Evolutionary conservation across 2,888 invertebrate species (phyloP).

Genomic region (Podotricha telesiphe): DNA sequence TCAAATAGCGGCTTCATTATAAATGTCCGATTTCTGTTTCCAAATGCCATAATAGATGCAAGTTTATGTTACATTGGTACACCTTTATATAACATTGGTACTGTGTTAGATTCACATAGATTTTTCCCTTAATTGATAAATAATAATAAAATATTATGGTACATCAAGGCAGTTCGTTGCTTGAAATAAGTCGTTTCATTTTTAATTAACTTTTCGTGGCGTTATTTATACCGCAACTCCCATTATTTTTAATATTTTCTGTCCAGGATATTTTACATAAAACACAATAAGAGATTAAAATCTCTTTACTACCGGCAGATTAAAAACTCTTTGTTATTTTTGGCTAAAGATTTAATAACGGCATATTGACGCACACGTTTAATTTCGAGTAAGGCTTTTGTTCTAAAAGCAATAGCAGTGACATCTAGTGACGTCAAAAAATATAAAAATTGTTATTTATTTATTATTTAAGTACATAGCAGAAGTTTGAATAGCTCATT

Average conservation of each 20-base stretch:
- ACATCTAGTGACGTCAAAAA: constrained; percentile 9
- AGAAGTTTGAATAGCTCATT: too few species aligned
- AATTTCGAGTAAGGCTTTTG: neutral
- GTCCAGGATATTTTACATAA: constrained; percentile 34
- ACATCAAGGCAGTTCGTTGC: constrained; percentile 27
- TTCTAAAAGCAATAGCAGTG: neutral
- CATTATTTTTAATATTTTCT: constrained; percentile 40
- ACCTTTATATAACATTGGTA: neutral
- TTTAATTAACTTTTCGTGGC: constrained; percentile 41
- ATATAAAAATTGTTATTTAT: too few species aligned
- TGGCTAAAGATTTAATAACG: constrained; percentile 27
- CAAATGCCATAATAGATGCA: neutral
- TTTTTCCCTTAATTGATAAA: neutral
- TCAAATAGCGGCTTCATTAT: too few species aligned
- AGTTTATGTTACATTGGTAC: neutral
- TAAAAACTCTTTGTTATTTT: constrained; percentile 31
- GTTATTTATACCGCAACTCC: constrained; percentile 35
- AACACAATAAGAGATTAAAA: constrained; percentile 38
- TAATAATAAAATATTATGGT: constrained; percentile 14
- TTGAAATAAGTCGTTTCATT: constrained; percentile 36
- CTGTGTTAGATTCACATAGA: neutral
- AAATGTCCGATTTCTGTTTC: neutral
- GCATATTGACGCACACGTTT: constrained; percentile 7
- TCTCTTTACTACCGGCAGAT: constrained; percentile 34
- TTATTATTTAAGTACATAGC: too few species aligned